Percentiles rank a stretch among this genome's conserved stretches.
phyloP scores from a whole-genome alignment of 2,888 invertebrate genomes.

The Dryobota labecula region DNA sequence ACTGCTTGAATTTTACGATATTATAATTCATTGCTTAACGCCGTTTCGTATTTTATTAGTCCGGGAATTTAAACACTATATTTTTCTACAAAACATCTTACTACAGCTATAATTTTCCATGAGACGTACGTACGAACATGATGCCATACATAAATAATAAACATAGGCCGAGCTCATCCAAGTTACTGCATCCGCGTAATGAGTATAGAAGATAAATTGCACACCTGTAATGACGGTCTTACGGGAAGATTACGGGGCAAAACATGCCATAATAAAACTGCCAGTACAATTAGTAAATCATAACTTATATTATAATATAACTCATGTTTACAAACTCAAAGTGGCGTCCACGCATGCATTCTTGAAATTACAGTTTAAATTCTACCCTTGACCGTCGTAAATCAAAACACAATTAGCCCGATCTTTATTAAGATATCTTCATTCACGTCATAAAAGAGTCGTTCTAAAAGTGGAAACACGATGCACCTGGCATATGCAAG shows the following conservation, averaged over 20 bases:
- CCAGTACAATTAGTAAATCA: constrained; percentile 59
- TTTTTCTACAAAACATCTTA: constrained; percentile 29
- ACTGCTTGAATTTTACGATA: constrained; percentile 10
- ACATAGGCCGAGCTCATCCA: constrained; percentile 49
- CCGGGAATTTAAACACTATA: constrained; percentile 17
- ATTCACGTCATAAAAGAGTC: constrained; percentile 29
- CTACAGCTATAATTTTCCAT: constrained; percentile 38
- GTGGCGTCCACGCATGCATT: constrained; percentile 3
- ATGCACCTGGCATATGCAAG: constrained; percentile 58
- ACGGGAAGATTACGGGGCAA: constrained; percentile 56
- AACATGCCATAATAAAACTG: constrained; percentile 57
- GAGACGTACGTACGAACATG: constrained; percentile 20
- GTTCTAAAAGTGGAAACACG: constrained; percentile 47
- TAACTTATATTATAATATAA: constrained; percentile 39
- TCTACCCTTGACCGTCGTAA: constrained; percentile 52
- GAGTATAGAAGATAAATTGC: constrained; percentile 66
- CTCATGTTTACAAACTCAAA: constrained; percentile 31
- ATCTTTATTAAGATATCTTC: constrained; percentile 48
- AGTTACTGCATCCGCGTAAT: constrained; percentile 60
- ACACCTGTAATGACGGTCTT: constrained; percentile 61
- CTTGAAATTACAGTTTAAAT: constrained; percentile 37
- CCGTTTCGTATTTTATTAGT: constrained; percentile 22
- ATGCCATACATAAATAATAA: constrained; percentile 54
- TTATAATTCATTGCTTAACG: constrained; percentile 17
- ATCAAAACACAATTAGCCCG: constrained; percentile 34